Base-by-base conservation (phyloP, 1,140 invertebrate species). In the Sycobia sp. region DNA sequence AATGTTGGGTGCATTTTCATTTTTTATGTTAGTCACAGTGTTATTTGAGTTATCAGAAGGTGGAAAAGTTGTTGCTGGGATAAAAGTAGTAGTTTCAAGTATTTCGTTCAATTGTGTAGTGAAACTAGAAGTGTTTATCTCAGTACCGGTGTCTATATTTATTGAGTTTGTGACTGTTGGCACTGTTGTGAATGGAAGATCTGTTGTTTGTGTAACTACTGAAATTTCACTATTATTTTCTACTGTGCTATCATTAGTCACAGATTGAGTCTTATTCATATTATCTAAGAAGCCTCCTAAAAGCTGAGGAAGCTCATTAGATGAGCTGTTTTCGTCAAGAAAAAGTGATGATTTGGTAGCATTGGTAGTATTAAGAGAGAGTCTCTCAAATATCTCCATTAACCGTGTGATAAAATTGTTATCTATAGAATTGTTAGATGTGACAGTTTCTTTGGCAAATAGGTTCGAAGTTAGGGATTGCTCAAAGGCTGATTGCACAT, bases 241-340 rank as follows among this genome's bases (percentile, higher is more conserved):
- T 59, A 67, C 36, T 57, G 47, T 46, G 32, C 43, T 55, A 44
- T 61, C 38, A 61, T 60, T 58, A 56, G 5, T 66, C 43, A 32
- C 39, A 60, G 56, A 44, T 43, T 46, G 49, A 65, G 53, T 68
- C 50, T 63, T 67, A 69, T 69, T 66, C 10, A 57, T 69, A 50
- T 70, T 55, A 65, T 71, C 67, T 63, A 72, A 61, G 55, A 72
- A 72, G 38, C 71, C 65, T 36, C 67, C 69, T 62, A 68, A 63
- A 64, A 70, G 59, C 55, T 63, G 67, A 23, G 56, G 59, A 41
- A 65, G 50, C 23, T 56, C 65, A 51, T 68, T 62, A 46, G 20
- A 1, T 4, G 56, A 23, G 18, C 44, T 63, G 29, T 57, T 23
- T 44, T 41, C 11, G 27, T 65, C 3, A 38, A 22, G 50, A 56